Evolutionary conservation across 2,888 invertebrate species (phyloP).

Genomic region (Toxonevra muliebris): DNA sequence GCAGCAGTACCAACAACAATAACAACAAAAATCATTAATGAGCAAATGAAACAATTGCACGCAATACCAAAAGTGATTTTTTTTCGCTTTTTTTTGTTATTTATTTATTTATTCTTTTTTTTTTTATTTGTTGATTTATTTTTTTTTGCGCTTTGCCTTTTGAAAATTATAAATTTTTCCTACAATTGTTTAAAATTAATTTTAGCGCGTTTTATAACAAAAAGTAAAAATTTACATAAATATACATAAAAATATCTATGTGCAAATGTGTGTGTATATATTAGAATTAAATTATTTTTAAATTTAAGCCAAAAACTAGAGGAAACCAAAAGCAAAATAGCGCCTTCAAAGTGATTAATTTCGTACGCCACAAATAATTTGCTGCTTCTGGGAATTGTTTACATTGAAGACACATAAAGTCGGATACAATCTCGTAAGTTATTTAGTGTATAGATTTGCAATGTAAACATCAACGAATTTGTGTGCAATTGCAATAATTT

Average conservation of each 20-base stretch:
- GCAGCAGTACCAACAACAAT: background rate
- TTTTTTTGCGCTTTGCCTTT: background rate
- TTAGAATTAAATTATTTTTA: slow-evolving; percentile 2
- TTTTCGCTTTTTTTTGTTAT: background rate
- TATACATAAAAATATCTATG: too few species aligned
- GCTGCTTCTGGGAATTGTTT: background rate
- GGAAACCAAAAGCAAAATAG: too few species aligned
- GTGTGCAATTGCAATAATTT: too few species aligned
- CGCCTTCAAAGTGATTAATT: slow-evolving; percentile 17
- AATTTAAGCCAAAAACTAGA: background rate
- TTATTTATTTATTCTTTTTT: background rate
- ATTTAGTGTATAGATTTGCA: too few species aligned
- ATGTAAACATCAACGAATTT: too few species aligned
- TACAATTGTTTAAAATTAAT: background rate
- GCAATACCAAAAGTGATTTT: background rate
- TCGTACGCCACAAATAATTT: background rate
- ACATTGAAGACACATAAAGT: background rate
- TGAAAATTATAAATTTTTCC: background rate
- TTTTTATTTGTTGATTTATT: background rate
- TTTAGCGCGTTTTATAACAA: background rate
- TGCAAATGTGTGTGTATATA: background rate
- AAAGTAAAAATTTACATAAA: too few species aligned
- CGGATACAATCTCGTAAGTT: too few species aligned
- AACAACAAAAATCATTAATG: background rate
- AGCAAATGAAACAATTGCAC: slow-evolving; percentile 9